Evolutionary conservation across 2,888 invertebrate species (phyloP).

Genomic region (Drosophila trichaetosa): DNA sequence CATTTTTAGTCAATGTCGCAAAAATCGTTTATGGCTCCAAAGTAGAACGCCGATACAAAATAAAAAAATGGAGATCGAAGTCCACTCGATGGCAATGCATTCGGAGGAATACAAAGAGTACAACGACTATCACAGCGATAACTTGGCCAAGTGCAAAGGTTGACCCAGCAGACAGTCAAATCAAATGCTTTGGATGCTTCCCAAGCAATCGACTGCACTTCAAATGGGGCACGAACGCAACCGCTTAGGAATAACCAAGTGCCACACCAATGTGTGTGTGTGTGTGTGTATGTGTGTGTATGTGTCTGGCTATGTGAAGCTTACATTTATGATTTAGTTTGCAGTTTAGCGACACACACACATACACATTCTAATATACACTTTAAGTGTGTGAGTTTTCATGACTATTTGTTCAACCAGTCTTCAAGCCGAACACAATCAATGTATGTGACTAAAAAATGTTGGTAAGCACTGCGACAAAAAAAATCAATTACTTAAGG

Average conservation of each 20-base stretch:
- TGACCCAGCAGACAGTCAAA: conserved; percentile 22
- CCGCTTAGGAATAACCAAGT: conserved; percentile 76
- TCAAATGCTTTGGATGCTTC: conserved; percentile 54
- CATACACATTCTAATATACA: conserved; percentile 11
- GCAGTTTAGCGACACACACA: conserved; percentile 41
- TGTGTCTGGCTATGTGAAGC: conserved; percentile 32
- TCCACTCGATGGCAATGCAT: conserved; percentile 26
- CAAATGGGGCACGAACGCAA: conserved; percentile 80
- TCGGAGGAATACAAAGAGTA: conserved; percentile 1
- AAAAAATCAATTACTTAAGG: not conserved
- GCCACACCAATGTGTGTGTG: conserved; percentile 13
- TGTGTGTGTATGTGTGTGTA: conserved; percentile 24
- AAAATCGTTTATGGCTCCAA: conserved; percentile 81
- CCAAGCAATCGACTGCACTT: conserved; percentile 65
- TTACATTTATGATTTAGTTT: conserved; percentile 70
- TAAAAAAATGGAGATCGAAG: not conserved
- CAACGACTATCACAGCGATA: not conserved
- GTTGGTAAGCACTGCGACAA: conserved; percentile 18
- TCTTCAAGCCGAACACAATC: conserved; percentile 35
- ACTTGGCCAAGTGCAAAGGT: conserved; percentile 42
- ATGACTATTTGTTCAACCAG: conserved; percentile 25
- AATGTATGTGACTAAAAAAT: conserved; percentile 6
- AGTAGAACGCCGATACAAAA: conserved; percentile 17
- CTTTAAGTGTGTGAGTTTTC: conserved; percentile 5
- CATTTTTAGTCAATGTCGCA: conserved; percentile 83